Conservation (phyloP, 2,888 invertebrate species). For the Morinoia aosen region DNA sequence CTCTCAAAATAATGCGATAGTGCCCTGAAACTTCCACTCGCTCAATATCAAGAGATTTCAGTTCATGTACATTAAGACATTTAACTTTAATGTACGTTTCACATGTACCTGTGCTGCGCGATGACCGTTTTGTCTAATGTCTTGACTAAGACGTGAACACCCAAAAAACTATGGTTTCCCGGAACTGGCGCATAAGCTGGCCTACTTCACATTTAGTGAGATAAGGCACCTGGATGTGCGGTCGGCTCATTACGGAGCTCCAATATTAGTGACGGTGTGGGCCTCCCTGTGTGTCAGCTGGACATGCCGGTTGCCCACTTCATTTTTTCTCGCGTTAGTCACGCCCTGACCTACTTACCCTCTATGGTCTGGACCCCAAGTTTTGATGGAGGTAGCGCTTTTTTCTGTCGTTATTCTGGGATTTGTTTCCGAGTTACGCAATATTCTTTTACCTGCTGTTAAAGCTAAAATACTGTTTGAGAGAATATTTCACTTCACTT, state of each 20-base stretch:
- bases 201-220: slow-evolving; percentile 12
- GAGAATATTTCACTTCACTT: too few species aligned
- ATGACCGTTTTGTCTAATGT: not conserved
- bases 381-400: not conserved
- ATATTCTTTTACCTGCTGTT: not conserved
- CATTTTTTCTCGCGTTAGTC: not conserved
- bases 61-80: too few species aligned
- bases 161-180: not conserved
- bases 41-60: too few species aligned
- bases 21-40: too few species aligned
- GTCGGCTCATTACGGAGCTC: not conserved
- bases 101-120: not conserved
- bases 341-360: not conserved
- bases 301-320: not conserved
- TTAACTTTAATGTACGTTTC: not conserved
- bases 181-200: not conserved
- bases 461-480: not conserved
- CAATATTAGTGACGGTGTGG: not conserved
- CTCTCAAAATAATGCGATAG: too few species aligned
- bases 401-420: not conserved
- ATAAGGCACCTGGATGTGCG: slow-evolving; percentile 1
- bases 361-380: not conserved
- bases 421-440: not conserved
- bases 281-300: not conserved
- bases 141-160: not conserved